Conservation (phyloP, 2,113 vertebrate species). For the Rhadina sibilatrix region DNA sequence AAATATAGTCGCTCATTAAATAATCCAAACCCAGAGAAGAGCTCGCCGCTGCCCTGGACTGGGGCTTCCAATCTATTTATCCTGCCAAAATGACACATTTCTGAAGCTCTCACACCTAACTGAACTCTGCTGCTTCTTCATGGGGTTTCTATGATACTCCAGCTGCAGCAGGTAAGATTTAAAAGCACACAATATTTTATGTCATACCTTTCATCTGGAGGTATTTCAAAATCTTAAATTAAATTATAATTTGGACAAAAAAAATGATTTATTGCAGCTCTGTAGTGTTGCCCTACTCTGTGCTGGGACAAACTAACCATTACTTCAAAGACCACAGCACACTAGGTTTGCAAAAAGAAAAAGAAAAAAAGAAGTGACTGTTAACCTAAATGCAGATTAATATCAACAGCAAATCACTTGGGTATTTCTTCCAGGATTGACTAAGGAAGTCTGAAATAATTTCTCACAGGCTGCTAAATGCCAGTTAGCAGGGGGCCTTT, state of each 20-base stretch:
- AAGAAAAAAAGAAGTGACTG: neutral
- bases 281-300: neutral
- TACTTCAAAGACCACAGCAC: neutral
- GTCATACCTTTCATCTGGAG: neutral
- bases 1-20: neutral
- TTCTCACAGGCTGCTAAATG: conserved; percentile 19
- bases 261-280: neutral
- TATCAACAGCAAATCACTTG: neutral
- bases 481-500: neutral
- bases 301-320: neutral
- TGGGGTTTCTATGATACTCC: neutral
- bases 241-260: neutral
- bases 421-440: neutral
- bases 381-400: neutral
- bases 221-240: neutral
- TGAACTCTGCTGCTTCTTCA: neutral
- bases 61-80: neutral
- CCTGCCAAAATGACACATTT: neutral
- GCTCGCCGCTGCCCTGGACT: neutral
- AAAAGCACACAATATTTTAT: neutral
- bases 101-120: neutral
- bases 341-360: neutral
- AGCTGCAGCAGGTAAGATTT: neutral
- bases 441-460: neutral
- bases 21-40: neutral